phyloP scores from a whole-genome alignment of 1,140 invertebrate species.

The Drosophila parvula region DNA sequence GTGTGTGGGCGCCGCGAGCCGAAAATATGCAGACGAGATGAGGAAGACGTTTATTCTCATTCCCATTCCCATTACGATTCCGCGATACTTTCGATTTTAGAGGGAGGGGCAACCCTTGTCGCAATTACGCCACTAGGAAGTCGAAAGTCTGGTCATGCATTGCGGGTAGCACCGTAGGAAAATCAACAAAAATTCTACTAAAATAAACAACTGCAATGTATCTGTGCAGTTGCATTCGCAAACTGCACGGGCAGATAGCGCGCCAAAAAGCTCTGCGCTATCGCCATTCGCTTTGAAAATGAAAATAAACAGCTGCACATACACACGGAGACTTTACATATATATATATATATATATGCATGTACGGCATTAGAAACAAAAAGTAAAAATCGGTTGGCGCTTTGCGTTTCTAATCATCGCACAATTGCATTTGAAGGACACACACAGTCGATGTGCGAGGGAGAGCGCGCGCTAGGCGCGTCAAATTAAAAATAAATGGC shows the following conservation, averaged over 20 bases:
- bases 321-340: no score
- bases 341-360: background rate
- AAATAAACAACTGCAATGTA: slow-evolving; percentile 42
- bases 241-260: slow-evolving; percentile 50
- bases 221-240: slow-evolving; percentile 19
- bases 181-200: slow-evolving; percentile 48
- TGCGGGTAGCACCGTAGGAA: slow-evolving; percentile 17
- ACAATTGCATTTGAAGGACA: slow-evolving; percentile 84
- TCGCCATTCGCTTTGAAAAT: slow-evolving; percentile 74
- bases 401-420: slow-evolving; percentile 80
- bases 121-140: slow-evolving; percentile 62
- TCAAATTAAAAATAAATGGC: slow-evolving; percentile 76
- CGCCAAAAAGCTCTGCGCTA: slow-evolving; percentile 74
- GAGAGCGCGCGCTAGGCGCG: slow-evolving; percentile 29
- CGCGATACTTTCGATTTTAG: slow-evolving; percentile 58
- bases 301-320: slow-evolving; percentile 76
- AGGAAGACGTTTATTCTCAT: slow-evolving; percentile 33
- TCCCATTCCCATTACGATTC: slow-evolving; percentile 6
- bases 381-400: slow-evolving; percentile 72
- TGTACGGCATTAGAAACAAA: slow-evolving; percentile 67
- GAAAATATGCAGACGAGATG: slow-evolving; percentile 54
- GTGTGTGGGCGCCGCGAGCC: slow-evolving; percentile 50
- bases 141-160: slow-evolving; percentile 52
- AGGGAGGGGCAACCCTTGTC: slow-evolving; percentile 24
- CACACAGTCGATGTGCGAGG: slow-evolving; percentile 36